Percentiles rank a stretch among this genome's conserved stretches.
Evolutionary conservation across 2,888 invertebrate genomes (phyloP).

Genomic region (Leucophora obtusa): DNA sequence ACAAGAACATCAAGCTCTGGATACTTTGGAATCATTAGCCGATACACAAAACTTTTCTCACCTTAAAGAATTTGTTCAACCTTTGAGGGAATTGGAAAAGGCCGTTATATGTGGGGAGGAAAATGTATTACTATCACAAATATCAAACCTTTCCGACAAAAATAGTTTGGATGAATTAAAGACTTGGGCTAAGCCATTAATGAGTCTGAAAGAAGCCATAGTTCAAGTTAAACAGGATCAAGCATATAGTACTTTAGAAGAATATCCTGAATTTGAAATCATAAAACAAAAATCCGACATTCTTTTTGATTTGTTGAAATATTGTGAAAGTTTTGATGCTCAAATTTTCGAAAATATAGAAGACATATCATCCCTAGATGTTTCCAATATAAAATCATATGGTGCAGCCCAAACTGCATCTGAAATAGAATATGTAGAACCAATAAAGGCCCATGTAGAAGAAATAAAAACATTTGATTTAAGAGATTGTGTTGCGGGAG

Average conservation of each 20-base stretch:
- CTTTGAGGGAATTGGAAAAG: conserved; percentile 76
- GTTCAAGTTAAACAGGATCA: conserved; percentile 68
- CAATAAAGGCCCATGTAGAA: conserved; percentile 47
- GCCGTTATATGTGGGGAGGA: conserved; percentile 71
- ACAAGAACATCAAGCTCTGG: conserved; percentile 69
- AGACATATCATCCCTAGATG: conserved; percentile 81
- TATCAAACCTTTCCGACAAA: conserved; percentile 63
- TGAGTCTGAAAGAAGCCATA: conserved; percentile 69
- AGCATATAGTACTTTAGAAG: conserved; percentile 63
- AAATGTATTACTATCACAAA: conserved; percentile 74
- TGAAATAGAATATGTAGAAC: conserved; percentile 14
- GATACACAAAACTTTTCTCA: conserved; percentile 65
- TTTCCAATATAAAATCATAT: conserved; percentile 81
- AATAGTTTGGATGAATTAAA: conserved; percentile 64
- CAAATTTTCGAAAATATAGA: conserved; percentile 79
- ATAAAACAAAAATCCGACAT: conserved; percentile 67
- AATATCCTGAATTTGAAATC: conserved; percentile 65
- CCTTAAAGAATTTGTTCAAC: conserved; percentile 74
- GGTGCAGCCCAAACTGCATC: conserved; percentile 74
- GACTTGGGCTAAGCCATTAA: conserved; percentile 68
- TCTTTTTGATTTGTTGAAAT: conserved; percentile 68
- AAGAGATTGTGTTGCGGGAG: conserved; percentile 70
- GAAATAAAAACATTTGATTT: conserved; percentile 64
- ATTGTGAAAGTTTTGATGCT: conserved; percentile 72
- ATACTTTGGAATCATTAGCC: conserved; percentile 68